Evolutionary conservation across 2,113 vertebrate species (phyloP), one percentile per base, ranked within the genome.

Genomic region (Noctilio leporinus): DNA sequence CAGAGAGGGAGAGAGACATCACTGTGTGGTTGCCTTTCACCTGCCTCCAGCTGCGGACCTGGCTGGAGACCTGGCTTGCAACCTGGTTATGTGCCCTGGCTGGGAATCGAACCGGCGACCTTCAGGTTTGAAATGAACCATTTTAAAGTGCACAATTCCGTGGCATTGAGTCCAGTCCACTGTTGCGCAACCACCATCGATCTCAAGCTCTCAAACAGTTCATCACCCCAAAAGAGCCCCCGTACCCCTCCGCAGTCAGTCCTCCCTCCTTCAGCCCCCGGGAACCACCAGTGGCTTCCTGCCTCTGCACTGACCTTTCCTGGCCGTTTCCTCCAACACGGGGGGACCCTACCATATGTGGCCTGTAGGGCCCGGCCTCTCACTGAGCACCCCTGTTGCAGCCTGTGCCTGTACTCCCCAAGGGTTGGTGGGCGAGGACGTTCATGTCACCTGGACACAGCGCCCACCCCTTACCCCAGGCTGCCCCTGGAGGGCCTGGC

Each of bases 321-420:
- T 4, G 22, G 24, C 45, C 12, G 19, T 16, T 22, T 11, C 83
- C 14, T 3, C 16, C 28, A 9, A 55, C n/a, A 19, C 1, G 28
- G 30, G 35, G 28, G 30, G 35, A 3, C 33, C 57, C 14, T 0
- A 12, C 51, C 2, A 3, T 1, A 0, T 0, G 16, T 33, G 72
- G 40, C 72, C 67, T 14, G 3, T 24, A 33, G n/a, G 7, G 43
- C 1, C 35, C 12, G n/a, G 16, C 92, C 49, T 17, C 78, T 45
- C n/a, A 16, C 47, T 4, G 17, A 45, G 47, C 22, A 12, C 17
- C 28, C 43, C 16, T 38, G 15, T 19, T 4, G 15, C 1, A 3
- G 5, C 57, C 17, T 30, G 14, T 0, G 24, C 67, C 35, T 24
- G 4, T 24, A 12, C 35, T 55, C 62, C 28, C 28, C 55, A 12